These are phyloP conservation scores for Dichetophora obliterata DNA, from an alignment of 2,888 invertebrate genomes.

Conservation along the genomic window DNA sequence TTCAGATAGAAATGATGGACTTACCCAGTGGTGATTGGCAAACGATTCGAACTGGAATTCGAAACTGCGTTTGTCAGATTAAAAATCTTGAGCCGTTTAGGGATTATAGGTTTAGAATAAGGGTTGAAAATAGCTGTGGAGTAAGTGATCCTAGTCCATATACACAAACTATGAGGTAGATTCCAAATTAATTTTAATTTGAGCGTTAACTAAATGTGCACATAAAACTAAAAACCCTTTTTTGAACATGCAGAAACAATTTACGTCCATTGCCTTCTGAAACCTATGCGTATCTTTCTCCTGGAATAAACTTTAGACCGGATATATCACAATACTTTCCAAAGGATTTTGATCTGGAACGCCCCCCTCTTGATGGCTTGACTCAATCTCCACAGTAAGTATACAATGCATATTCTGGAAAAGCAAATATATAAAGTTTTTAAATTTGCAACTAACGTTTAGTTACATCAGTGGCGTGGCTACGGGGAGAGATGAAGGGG, in stretches of 20 bases:
- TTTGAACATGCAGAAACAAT: constrained; percentile 72
- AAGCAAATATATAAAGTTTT: neutral
- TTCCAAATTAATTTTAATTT: neutral
- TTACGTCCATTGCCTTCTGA: constrained; percentile 84
- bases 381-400: constrained; percentile 80
- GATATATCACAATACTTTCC: constrained; percentile 90
- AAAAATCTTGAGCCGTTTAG: constrained; percentile 90
- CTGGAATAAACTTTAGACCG: constrained; percentile 86
- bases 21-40: constrained; percentile 94
- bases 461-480: too few species aligned
- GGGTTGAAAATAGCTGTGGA: constrained; percentile 97
- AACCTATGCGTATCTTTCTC: constrained; percentile 83
- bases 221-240: neutral
- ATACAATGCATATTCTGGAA: neutral
- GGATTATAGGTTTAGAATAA: constrained; percentile 94
- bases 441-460: neutral
- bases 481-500: too few species aligned
- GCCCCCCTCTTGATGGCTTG: constrained; percentile 87
- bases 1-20: constrained; percentile 88
- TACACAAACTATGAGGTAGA: constrained; percentile 78
- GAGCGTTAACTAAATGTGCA: neutral
- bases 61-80: constrained; percentile 91
- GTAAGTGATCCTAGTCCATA: constrained; percentile 96
- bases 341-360: constrained; percentile 91
- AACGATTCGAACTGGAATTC: constrained; percentile 85